Evolutionary conservation across 2,113 vertebrate genomes (phyloP).

Genomic region (Halichoeres trimaculatus): DNA sequence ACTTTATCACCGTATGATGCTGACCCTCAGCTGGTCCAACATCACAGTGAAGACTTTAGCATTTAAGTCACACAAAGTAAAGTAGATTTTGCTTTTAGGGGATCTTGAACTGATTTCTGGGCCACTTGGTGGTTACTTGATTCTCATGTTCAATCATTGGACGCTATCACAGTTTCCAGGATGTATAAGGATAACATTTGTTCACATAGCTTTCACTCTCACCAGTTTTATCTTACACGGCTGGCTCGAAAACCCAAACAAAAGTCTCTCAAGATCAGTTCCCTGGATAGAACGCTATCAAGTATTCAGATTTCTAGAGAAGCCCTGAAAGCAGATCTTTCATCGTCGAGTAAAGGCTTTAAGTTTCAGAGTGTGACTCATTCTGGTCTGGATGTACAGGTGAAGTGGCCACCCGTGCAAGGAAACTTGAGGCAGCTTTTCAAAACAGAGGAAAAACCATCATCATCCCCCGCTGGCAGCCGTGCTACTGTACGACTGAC

Average conservation of each 20-base stretch:
- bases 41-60: no score
- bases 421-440: slow-evolving; percentile 48
- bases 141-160: background rate
- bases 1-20: no score
- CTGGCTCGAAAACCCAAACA: slow-evolving; percentile 2
- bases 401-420: slow-evolving; percentile 46
- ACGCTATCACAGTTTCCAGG: background rate
- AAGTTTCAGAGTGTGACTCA: slow-evolving; percentile 17
- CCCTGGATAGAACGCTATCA: slow-evolving; percentile 21
- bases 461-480: slow-evolving; percentile 32
- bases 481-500: slow-evolving; percentile 51
- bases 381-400: slow-evolving; percentile 23
- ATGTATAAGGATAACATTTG: background rate
- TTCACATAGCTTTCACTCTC: background rate
- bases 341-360: slow-evolving; percentile 4
- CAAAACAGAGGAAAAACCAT: slow-evolving; percentile 50
- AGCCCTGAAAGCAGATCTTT: slow-evolving; percentile 21
- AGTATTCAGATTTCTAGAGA: slow-evolving; percentile 17
- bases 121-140: background rate
- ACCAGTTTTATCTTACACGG: slow-evolving; percentile 18
- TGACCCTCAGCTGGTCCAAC: no score
- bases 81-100: no score
- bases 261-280: slow-evolving; percentile 24
- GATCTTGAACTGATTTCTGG: background rate
- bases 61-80: no score